Conservation (phyloP, 2,113 vertebrate genomes). For the Sylvilagus bachmani region DNA sequence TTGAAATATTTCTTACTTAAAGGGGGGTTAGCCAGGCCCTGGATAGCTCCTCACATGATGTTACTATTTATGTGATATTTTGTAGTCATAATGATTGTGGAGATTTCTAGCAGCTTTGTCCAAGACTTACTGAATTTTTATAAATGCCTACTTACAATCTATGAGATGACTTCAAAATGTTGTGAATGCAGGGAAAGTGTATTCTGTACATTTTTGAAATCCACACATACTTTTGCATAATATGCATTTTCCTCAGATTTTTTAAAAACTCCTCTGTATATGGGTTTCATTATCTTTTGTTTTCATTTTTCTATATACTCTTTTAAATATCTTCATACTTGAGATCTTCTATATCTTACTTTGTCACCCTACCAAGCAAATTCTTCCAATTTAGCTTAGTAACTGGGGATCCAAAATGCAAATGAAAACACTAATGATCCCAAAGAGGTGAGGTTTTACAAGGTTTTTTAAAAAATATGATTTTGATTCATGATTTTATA, state of each 20-base stretch:
- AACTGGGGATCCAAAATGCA: background rate
- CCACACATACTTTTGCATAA: too few species aligned
- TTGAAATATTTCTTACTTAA: background rate
- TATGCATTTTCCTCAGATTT: too few species aligned
- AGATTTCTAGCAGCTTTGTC: background rate
- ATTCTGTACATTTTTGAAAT: too few species aligned
- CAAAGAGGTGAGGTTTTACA: background rate
- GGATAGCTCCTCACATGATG: background rate
- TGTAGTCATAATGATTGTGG: background rate
- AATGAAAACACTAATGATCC: background rate
- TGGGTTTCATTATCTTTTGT: too few species aligned
- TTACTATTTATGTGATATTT: background rate
- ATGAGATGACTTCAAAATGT: too few species aligned
- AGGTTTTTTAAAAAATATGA: conserved; percentile 18
- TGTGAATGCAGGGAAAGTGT: too few species aligned
- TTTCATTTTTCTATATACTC: too few species aligned
- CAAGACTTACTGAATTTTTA: background rate
- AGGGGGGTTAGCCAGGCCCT: background rate
- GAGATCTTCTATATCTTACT: background rate
- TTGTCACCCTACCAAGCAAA: background rate
- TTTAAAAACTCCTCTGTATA: too few species aligned
- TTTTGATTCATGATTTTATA: conserved; percentile 26
- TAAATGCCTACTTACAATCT: background rate
- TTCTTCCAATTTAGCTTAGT: conserved; percentile 2
- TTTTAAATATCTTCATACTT: background rate